These are phyloP conservation scores for Helobdella robusta DNA, from an alignment of 2,888 invertebrate species.

Conservation along the genomic window DNA sequence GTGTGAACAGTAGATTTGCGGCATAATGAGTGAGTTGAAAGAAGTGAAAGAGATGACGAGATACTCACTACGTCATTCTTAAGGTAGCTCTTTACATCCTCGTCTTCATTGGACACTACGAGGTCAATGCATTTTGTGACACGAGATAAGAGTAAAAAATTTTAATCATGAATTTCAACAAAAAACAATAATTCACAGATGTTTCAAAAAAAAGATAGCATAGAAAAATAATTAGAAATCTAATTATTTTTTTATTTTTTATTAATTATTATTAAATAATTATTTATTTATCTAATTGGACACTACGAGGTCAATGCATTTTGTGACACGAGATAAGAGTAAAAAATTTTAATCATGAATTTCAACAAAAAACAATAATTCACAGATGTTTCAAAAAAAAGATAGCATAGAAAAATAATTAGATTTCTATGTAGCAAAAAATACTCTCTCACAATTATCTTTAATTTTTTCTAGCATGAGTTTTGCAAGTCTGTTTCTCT, in stretches of 20 bases:
- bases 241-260: background rate
- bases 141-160: background rate
- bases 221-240: too few species aligned
- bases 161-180: too few species aligned
- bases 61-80: constrained; percentile 15
- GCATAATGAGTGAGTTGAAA: too few species aligned
- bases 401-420: too few species aligned
- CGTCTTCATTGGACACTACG: constrained; percentile 8
- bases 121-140: background rate
- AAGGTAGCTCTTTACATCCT: constrained; percentile 2
- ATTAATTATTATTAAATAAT: background rate
- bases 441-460: constrained; percentile 2
- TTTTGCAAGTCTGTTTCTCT: constrained; percentile 18
- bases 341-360: background rate
- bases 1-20: too few species aligned
- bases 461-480: constrained; percentile 20
- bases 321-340: background rate
- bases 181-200: too few species aligned
- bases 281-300: too few species aligned
- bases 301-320: background rate
- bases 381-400: too few species aligned
- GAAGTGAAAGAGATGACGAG: too few species aligned
- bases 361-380: too few species aligned
- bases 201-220: too few species aligned
- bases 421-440: background rate